Percentiles rank a stretch among this genome's conserved stretches.
phyloP scores from a whole-genome alignment of 53 echinoderm and acorn worm genomes.

The Antedon mediterranea region DNA sequence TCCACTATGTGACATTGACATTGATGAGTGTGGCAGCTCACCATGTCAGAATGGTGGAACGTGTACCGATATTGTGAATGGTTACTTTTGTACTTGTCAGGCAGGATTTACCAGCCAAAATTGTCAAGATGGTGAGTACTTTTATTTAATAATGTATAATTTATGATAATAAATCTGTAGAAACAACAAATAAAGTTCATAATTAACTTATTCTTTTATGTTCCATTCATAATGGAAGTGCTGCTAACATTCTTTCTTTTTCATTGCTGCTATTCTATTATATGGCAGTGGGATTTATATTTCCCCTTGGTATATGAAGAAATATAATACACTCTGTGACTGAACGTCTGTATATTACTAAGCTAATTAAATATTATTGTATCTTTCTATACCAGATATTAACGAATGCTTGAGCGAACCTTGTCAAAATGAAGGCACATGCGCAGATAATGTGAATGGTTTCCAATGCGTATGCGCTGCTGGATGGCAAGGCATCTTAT shows the following conservation, averaged over 20 bases:
- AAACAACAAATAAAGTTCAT: no score
- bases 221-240: no score
- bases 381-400: no score
- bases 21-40: constrained; percentile 5
- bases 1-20: background rate
- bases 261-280: no score
- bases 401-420: background rate
- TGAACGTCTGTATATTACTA: background rate
- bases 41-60: constrained; percentile 9
- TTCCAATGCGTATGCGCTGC: background rate
- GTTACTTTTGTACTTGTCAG: constrained; percentile 7
- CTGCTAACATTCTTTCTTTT: no score
- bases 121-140: background rate
- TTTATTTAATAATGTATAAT: background rate
- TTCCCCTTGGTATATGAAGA: no score
- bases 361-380: no score
- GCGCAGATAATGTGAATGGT: background rate
- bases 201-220: no score
- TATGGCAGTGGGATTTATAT: no score
- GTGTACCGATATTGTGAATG: constrained; percentile 6
- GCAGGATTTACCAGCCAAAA: background rate
- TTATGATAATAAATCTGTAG: no score
- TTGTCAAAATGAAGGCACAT: background rate
- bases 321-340: no score
- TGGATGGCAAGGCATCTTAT: background rate